Evolutionary conservation across 1,140 invertebrate genomes (phyloP).

Genomic region (Eulimnadia texana): DNA sequence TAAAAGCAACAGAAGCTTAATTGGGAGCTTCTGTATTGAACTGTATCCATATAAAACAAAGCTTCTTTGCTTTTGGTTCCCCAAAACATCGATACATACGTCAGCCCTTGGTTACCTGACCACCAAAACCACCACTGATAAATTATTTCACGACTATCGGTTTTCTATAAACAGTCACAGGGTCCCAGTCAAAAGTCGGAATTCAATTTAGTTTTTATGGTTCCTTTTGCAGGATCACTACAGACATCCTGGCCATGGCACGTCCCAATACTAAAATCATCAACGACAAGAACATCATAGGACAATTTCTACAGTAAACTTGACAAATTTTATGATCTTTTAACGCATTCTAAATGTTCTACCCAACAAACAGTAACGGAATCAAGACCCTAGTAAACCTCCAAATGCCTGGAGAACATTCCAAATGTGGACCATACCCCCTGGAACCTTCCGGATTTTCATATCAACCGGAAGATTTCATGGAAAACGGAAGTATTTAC

Average conservation of each 20-base stretch:
- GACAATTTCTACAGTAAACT: constrained; percentile 11
- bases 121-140: too few species aligned
- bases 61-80: background rate
- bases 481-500: constrained; percentile 62
- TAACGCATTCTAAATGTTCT: too few species aligned
- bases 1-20: too few species aligned
- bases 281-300: constrained; percentile 36
- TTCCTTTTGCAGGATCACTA: constrained; percentile 53
- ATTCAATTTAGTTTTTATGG: too few species aligned
- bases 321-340: too few species aligned
- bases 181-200: background rate
- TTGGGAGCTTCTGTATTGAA: too few species aligned
- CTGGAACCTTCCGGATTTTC: constrained; percentile 57
- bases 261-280: constrained; percentile 60
- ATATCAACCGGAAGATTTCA: constrained; percentile 61
- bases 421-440: constrained; percentile 55
- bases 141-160: background rate
- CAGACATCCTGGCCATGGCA: constrained; percentile 74
- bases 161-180: background rate
- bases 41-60: background rate
- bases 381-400: constrained; percentile 73
- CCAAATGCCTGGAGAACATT: constrained; percentile 69
- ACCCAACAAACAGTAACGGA: constrained; percentile 39
- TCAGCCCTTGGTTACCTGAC: too few species aligned
- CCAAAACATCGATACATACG: too few species aligned